phyloP scores from a whole-genome alignment of 2,113 vertebrate genomes.

The Galbula dea region DNA sequence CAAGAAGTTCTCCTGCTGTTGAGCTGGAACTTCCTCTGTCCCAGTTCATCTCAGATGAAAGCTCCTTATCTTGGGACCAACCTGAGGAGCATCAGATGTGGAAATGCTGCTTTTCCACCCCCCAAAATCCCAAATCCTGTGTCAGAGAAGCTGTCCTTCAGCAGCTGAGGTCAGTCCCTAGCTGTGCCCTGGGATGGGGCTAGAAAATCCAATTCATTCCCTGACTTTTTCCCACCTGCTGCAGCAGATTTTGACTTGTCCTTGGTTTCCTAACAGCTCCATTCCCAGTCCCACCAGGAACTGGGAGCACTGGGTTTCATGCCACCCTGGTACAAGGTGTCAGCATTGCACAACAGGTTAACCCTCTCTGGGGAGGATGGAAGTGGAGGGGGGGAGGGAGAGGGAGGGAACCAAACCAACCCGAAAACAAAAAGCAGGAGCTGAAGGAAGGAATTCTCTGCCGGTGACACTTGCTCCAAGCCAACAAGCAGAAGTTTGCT shows the following conservation, averaged over 20 bases:
- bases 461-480: slow-evolving; percentile 11
- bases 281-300: too few relatives aligned
- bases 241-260: accelerated
- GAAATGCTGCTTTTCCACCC: accelerated
- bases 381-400: background rate
- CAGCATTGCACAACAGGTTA: accelerated
- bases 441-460: background rate
- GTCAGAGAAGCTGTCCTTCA: accelerated
- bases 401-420: too few relatives aligned
- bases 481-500: slow-evolving; percentile 38
- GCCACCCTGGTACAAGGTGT: background rate
- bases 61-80: accelerated
- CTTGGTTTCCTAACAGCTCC: too few relatives aligned
- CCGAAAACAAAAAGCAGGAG: background rate
- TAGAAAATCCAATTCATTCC: too few relatives aligned
- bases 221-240: background rate
- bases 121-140: accelerated
- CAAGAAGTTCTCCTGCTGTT: too few relatives aligned
- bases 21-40: too few relatives aligned
- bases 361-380: accelerated
- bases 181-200: too few relatives aligned
- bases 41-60: accelerated
- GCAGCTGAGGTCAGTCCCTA: background rate
- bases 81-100: background rate
- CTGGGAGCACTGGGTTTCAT: background rate